A percentile compares a stretch with the other conserved stretches of the same genome.
phyloP scores from a whole-genome alignment of 2,797 vertebrate genomes.

The Sebastes cheni region DNA sequence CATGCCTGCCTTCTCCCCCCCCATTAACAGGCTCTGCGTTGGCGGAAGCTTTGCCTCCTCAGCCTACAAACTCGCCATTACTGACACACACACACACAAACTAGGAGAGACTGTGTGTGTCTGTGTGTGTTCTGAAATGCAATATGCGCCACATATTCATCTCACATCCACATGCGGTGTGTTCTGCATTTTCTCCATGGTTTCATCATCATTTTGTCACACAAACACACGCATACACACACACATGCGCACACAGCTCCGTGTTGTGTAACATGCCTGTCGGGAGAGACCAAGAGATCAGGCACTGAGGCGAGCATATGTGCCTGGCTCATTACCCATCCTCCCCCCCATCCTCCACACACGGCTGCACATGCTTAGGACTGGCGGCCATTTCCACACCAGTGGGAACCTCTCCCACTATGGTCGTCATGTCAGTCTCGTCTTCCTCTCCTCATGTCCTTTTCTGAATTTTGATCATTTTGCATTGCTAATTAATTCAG shows the following conservation, averaged over 20 bases:
- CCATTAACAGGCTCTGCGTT: constrained; percentile 50
- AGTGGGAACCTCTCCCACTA: constrained; percentile 66
- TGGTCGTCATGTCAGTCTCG: constrained; percentile 52
- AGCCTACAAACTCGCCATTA: constrained; percentile 27
- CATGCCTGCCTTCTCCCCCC: constrained; percentile 44
- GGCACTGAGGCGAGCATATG: constrained; percentile 77
- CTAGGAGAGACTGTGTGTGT: not conserved
- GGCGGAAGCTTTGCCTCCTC: constrained; percentile 39
- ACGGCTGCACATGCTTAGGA: constrained; percentile 74
- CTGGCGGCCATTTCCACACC: constrained; percentile 78
- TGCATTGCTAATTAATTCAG: not conserved
- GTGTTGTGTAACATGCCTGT: constrained; percentile 77
- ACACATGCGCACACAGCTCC: constrained; percentile 31
- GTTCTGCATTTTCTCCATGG: constrained; percentile 46
- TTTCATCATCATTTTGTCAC: constrained; percentile 40
- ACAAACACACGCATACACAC: constrained; percentile 2
- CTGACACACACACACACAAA: not conserved
- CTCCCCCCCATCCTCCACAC: constrained; percentile 74
- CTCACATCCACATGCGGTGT: constrained; percentile 26
- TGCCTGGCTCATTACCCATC: constrained; percentile 79
- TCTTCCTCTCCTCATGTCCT: constrained; percentile 22
- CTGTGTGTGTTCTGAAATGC: constrained; percentile 5
- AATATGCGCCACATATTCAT: constrained; percentile 15
- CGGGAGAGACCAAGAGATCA: constrained; percentile 78
- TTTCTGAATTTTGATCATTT: constrained; percentile 28